Evolutionary conservation across 2,888 invertebrate genomes (phyloP).

Genomic region (Zaprionus lineosus): DNA sequence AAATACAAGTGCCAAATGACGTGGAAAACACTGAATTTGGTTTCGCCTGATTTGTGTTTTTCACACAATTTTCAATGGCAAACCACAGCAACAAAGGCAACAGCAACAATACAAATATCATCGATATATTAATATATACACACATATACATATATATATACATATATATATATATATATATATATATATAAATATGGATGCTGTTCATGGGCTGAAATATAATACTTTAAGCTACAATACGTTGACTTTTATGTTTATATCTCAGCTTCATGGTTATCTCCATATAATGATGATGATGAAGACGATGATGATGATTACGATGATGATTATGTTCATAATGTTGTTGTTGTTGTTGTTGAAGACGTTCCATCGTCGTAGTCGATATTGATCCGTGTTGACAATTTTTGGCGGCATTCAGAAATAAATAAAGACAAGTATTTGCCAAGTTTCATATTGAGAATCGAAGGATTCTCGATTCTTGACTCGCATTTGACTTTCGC

Average conservation of each 20-base stretch:
- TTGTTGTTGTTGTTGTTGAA: neutral
- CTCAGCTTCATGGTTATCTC: neutral
- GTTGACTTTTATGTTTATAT: slow-evolving; percentile 54
- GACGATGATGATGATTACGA: slow-evolving; percentile 29
- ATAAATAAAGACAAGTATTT: slow-evolving; percentile 60
- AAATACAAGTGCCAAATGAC: slow-evolving; percentile 28
- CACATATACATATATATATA: too few species aligned
- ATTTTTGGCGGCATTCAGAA: slow-evolving; percentile 51
- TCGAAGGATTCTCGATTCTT: slow-evolving; percentile 33
- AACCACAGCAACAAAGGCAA: neutral
- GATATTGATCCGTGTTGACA: slow-evolving; percentile 72
- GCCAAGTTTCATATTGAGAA: slow-evolving; percentile 32
- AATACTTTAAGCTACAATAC: slow-evolving; percentile 63
- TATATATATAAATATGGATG: slow-evolving; percentile 28
- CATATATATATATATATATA: too few species aligned
- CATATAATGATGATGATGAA: slow-evolving; percentile 36
- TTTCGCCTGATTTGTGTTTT: slow-evolving; percentile 58
- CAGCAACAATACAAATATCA: slow-evolving; percentile 5
- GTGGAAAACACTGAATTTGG: slow-evolving; percentile 45
- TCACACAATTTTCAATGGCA: slow-evolving; percentile 37
- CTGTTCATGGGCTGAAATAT: slow-evolving; percentile 63
- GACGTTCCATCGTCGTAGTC: too few species aligned
- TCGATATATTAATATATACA: too few species aligned
- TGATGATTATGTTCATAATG: slow-evolving; percentile 10
- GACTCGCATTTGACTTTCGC: slow-evolving; percentile 31